Percentiles rank a stretch among this genome's conserved stretches.
These are phyloP conservation scores for Leptinotarsa rubiginosa DNA, from an alignment of 2,888 invertebrate genomes.

Conservation along the genomic window DNA sequence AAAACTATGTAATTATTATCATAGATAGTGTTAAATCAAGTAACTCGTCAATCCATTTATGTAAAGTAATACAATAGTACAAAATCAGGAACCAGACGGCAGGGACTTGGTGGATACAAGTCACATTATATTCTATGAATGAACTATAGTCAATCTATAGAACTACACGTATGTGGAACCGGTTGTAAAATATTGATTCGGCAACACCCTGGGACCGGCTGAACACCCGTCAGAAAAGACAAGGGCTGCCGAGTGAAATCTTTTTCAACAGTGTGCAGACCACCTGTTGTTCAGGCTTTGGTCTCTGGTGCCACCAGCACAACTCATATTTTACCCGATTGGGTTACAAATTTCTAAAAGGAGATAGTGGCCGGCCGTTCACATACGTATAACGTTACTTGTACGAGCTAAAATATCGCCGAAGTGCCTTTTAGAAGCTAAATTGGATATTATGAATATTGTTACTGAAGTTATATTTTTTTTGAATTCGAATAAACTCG, in stretches of 20 bases:
- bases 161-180: background rate
- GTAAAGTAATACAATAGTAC: no score
- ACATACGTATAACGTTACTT: constrained; percentile 41
- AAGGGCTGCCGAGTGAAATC: constrained; percentile 37
- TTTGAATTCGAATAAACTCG: background rate
- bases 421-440: background rate
- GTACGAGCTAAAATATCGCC: constrained; percentile 7
- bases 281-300: constrained; percentile 42
- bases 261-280: constrained; percentile 41
- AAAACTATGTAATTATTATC: no score
- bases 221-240: constrained; percentile 27
- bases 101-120: no score
- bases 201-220: constrained; percentile 26
- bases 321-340: constrained; percentile 41
- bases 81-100: no score
- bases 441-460: constrained; percentile 3
- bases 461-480: background rate
- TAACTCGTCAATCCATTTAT: no score
- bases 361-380: constrained; percentile 27
- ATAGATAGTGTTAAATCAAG: no score
- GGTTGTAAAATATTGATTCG: constrained; percentile 3
- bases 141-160: no score
- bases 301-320: constrained; percentile 35
- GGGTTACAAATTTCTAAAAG: constrained; percentile 38
- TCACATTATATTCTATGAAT: no score